Evolutionary conservation across 1,140 invertebrate species (phyloP), one percentile per base, ranked within the genome.

Genomic region (Arion vulgaris): DNA sequence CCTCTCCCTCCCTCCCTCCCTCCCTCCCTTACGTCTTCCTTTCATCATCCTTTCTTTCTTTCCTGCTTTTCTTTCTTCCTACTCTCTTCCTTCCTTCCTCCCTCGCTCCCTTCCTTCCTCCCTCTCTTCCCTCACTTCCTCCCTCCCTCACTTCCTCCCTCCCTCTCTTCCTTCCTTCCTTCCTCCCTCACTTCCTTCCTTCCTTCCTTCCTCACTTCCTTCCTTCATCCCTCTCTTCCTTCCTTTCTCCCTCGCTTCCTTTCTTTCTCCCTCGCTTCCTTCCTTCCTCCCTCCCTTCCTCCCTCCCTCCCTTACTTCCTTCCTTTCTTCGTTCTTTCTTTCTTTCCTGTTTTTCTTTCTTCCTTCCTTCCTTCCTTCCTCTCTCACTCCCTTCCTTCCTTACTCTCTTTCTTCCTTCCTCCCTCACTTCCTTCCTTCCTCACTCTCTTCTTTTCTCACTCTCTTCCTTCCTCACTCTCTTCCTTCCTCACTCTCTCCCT

Each of bases 31-130:
- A 36, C 57, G 2, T 28, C 38, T n/a, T 79, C 32, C 49, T 28
- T 68, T 13, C 36, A 1, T 26, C 38, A 28, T 32, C 66, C 34
- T 15, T 39, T 66, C 51, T 66, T 39, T 19, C 23, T 66, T n/a
- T 38, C 26, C 26, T 39, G 34, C 32, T 79, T 39, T 36, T 28
- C 66, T 32, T 38, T 34, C 19, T 36, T 34, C 26, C 39, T 66
- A 4, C n/a, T 39, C 34, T 66, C 39, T n/a, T 39, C 38, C 32
- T 32, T 39, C 19, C 26, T 49, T 15, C 13, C 26, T n/a, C n/a
- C n/a, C 51, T 79, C 26, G n/a, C 28, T 76, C 74, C 49, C 32
- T 28, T 49, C 57, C 75, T 77, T 23, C n/a, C 34, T 57, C 49
- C 1, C 51, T 45, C 36, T 69, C 62, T 80, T 38, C n/a, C 39